Evolutionary conservation across 2,797 vertebrate species (phyloP).

Genomic region (Melanotaenia trifasciata): DNA sequence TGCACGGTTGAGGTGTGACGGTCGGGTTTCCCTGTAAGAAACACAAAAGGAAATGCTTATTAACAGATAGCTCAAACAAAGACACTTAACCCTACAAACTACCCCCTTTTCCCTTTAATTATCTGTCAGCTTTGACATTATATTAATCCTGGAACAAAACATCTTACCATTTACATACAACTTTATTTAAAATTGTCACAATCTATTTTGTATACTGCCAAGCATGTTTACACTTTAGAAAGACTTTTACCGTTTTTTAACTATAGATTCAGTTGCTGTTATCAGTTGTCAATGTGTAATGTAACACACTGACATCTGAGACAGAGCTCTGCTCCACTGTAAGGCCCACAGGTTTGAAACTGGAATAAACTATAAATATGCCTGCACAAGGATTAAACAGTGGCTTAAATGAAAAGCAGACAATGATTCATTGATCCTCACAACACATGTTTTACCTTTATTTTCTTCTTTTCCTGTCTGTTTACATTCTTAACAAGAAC

Average conservation of each 20-base stretch:
- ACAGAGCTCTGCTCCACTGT: not conserved
- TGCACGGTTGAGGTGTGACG: constrained; percentile 87
- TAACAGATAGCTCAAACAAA: not conserved
- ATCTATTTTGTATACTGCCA: no score
- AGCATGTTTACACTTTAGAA: not conserved
- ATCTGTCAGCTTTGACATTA: not conserved
- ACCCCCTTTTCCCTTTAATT: no score
- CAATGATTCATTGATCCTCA: not conserved
- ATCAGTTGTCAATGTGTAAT: not conserved
- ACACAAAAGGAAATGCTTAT: constrained; percentile 32
- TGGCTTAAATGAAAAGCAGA: not conserved
- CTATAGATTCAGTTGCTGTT: not conserved
- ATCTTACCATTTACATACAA: not conserved
- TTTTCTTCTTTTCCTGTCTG: no score
- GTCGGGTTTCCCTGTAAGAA: constrained; percentile 82
- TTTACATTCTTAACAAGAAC: not conserved
- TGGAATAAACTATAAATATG: not conserved
- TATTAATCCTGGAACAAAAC: not conserved
- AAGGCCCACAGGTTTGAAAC: not conserved
- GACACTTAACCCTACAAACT: not conserved
- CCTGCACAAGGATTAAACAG: not conserved
- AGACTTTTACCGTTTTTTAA: not conserved
- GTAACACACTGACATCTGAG: not conserved
- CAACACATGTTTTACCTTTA: not conserved
- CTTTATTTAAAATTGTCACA: not conserved